phyloP scores from a whole-genome alignment of 1,140 invertebrate genomes.

The Octopus sinensis region DNA sequence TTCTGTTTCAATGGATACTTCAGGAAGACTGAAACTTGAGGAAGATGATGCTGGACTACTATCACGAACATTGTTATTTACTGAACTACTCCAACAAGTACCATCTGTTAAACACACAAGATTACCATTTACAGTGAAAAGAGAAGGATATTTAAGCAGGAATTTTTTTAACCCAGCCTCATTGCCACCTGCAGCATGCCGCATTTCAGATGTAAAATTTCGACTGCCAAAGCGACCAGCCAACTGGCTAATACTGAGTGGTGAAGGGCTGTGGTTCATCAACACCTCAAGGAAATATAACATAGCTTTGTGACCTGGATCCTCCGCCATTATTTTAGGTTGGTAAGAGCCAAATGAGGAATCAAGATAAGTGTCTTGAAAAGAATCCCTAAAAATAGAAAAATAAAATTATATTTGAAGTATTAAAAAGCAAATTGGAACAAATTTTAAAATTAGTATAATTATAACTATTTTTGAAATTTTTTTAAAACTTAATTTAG shows the following conservation, averaged over 20 bases:
- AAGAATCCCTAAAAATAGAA: conserved; percentile 1
- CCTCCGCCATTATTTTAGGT: conserved; percentile 50
- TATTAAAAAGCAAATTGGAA: too few species aligned
- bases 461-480: too few species aligned
- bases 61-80: conserved; percentile 50
- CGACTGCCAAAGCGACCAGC: conserved; percentile 58
- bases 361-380: not conserved
- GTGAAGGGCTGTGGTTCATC: conserved; percentile 54
- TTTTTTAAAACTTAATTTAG: too few species aligned
- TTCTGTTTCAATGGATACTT: conserved; percentile 56
- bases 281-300: conserved; percentile 59
- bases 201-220: conserved; percentile 58
- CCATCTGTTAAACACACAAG: conserved; percentile 52
- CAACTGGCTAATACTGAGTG: conserved; percentile 55
- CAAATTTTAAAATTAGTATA: too few species aligned
- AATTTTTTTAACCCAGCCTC: conserved; percentile 58
- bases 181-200: conserved; percentile 56
- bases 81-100: conserved; percentile 34
- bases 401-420: not conserved
- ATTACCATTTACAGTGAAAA: conserved; percentile 58
- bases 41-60: conserved; percentile 46
- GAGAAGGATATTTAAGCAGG: conserved; percentile 57
- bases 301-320: conserved; percentile 58
- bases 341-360: conserved; percentile 6
- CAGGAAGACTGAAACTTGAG: conserved; percentile 40